Evolutionary conservation across 2,888 invertebrate species (phyloP), one percentile per base, ranked within the genome.

Genomic region (Branchellion lobata): DNA sequence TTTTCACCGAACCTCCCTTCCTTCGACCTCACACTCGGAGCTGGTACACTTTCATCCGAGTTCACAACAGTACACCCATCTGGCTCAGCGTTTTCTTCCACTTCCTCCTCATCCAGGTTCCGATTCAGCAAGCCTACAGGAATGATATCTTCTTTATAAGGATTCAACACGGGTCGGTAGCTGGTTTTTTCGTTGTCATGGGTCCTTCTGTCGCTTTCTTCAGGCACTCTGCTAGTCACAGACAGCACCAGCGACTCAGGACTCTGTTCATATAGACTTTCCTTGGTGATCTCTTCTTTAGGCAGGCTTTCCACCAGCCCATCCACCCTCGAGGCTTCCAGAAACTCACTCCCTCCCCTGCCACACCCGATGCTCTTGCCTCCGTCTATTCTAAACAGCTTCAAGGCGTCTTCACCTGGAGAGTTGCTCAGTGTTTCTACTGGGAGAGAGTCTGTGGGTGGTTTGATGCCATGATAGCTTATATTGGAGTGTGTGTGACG

Each of bases 71-170:
- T 57, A 57, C 61, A 57, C 5, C n/a, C 5, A 24, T 57, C 61
- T n/a, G 5, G 11, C 21, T 24, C 61, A 24, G 5, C 61, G 3
- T 57, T 57, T 24, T 14, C 8, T 14, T 57, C 61, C 24, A 18
- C 61, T n/a, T 57, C 24, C 61, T 57, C 24, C 21, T 57, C 24
- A 24, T 57, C 24, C 61, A 57, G 24, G 21, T 57, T n/a, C 21
- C 53, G 75, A 1, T 1, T 51, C 51, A 47, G 51, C 24, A 87
- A 84, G 34, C 87, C 87, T 3, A 82, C 83, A 34, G 88, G 88
- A 47, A 87, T 83, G 71, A 88, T 87, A 31, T 85, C 85, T 18
- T 85, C 84, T 71, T 85, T 83, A 61, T 77, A 34, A 0, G 61
- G 34, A 36, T 65, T 57, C n/a, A 27, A 18, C 14, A 47, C 61